Conservation (phyloP, 2,888 invertebrate species). For the Scelioninae gen. 1 region DNA sequence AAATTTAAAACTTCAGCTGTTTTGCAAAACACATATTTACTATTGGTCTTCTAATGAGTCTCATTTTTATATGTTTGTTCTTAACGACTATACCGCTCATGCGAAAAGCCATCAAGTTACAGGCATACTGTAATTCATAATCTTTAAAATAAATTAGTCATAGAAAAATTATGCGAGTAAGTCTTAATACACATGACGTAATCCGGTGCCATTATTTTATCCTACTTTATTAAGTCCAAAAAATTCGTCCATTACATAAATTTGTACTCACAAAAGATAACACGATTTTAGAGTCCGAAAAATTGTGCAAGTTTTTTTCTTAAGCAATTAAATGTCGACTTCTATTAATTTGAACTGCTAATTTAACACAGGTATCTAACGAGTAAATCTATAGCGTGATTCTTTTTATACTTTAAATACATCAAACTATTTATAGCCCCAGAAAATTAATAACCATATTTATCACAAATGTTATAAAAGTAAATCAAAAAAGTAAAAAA, state of each 20-base stretch:
- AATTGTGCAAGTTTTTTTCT: neutral
- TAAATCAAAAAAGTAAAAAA: too few species aligned
- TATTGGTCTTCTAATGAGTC: neutral
- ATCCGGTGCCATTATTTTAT: conserved; percentile 14
- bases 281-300: neutral
- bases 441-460: too few species aligned
- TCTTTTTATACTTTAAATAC: too few species aligned
- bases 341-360: neutral
- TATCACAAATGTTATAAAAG: too few species aligned
- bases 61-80: neutral
- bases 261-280: neutral
- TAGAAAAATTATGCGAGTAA: neutral
- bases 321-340: neutral
- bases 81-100: neutral
- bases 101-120: neutral
- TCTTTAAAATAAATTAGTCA: neutral
- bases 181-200: neutral
- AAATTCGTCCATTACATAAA: conserved; percentile 1
- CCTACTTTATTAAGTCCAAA: neutral
- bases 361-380: neutral
- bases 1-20: conserved; percentile 6
- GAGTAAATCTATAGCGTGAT: too few species aligned
- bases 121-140: neutral
- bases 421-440: too few species aligned
- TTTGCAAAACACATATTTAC: conserved; percentile 3